Conservation (phyloP, 1,140 invertebrate genomes). For the Drosophila azteca region DNA sequence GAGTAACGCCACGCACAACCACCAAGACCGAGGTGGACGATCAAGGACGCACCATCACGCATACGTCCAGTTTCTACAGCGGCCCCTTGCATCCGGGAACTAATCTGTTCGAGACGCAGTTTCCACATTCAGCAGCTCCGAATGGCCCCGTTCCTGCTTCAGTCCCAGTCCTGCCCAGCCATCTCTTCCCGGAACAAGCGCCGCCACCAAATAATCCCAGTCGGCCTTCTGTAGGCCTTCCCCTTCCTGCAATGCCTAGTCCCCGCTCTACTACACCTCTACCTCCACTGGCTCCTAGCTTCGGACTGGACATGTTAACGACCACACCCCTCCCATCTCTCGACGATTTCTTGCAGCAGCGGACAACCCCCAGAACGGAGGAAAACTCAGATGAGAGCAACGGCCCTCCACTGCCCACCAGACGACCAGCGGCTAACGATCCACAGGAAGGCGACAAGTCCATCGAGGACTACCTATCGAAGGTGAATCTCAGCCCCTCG, state of each 20-base stretch:
- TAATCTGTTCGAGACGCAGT: slow-evolving; percentile 3
- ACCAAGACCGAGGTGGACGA: slow-evolving; percentile 56
- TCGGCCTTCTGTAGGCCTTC: too few relatives aligned
- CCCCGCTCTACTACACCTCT: too few relatives aligned
- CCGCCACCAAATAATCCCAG: too few relatives aligned
- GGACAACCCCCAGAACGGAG: background rate
- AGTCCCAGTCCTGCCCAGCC: too few relatives aligned
- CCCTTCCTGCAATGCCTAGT: too few relatives aligned
- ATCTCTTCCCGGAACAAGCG: too few relatives aligned
- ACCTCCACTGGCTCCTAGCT: too few relatives aligned
- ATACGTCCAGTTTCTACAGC: slow-evolving; percentile 29
- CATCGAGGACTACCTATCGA: slow-evolving; percentile 58
- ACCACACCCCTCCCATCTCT: slow-evolving; percentile 34
- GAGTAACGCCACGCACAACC: slow-evolving; percentile 38
- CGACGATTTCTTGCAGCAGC: slow-evolving; percentile 32
- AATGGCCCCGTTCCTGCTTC: background rate
- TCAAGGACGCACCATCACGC: slow-evolving; percentile 50
- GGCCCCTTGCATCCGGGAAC: background rate
- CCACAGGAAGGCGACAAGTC: slow-evolving; percentile 3
- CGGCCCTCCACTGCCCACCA: slow-evolving; percentile 14
- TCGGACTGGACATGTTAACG: slow-evolving; percentile 1
- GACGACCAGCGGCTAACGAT: background rate
- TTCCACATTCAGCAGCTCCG: slow-evolving; percentile 14
- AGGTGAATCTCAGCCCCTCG: slow-evolving; percentile 43
- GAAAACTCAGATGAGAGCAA: background rate